A percentile compares a stretch with the other conserved stretches of the same genome.
These are phyloP conservation scores for Polydrusus cervinus DNA, from an alignment of 2,888 invertebrate genomes.

Conservation along the genomic window DNA sequence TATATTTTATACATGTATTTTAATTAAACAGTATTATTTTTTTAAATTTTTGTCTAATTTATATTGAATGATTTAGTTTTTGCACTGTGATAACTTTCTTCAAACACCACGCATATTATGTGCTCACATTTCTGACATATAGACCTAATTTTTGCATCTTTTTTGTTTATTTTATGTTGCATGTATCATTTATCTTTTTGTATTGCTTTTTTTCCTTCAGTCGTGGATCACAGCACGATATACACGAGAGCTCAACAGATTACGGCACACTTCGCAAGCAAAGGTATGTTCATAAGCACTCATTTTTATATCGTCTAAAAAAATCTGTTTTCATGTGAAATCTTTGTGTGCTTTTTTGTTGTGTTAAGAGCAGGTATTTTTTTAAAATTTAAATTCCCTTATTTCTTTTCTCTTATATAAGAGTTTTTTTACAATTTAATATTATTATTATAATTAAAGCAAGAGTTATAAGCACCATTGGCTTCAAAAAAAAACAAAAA, in stretches of 20 bases:
- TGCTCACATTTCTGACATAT: slow-evolving; percentile 15
- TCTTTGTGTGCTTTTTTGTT: slow-evolving; percentile 19
- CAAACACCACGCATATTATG: slow-evolving; percentile 16
- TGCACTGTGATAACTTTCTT: slow-evolving; percentile 24
- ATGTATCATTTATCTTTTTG: slow-evolving; percentile 55
- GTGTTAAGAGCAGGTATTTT: not conserved
- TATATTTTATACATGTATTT: slow-evolving; percentile 1
- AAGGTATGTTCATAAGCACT: slow-evolving; percentile 78
- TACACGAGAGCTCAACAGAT: slow-evolving; percentile 84
- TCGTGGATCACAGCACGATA: slow-evolving; percentile 84
- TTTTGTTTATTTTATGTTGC: slow-evolving; percentile 55
- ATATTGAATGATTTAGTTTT: slow-evolving; percentile 7
- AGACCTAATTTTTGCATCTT: slow-evolving; percentile 15
- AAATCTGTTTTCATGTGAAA: not conserved
- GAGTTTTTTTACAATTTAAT: too few species aligned
- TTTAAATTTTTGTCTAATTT: not conserved
- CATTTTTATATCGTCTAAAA: slow-evolving; percentile 36
- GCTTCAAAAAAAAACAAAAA: too few species aligned
- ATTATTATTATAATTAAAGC: too few species aligned
- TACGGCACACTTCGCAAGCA: slow-evolving; percentile 81
- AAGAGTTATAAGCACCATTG: too few species aligned
- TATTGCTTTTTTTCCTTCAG: slow-evolving; percentile 70
- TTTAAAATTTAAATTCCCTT: not conserved
- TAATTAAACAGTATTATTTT: not conserved
- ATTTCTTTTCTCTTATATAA: too few species aligned